phyloP scores from a whole-genome alignment of 2,113 vertebrate genomes.

The Microcebus tavaratra region DNA sequence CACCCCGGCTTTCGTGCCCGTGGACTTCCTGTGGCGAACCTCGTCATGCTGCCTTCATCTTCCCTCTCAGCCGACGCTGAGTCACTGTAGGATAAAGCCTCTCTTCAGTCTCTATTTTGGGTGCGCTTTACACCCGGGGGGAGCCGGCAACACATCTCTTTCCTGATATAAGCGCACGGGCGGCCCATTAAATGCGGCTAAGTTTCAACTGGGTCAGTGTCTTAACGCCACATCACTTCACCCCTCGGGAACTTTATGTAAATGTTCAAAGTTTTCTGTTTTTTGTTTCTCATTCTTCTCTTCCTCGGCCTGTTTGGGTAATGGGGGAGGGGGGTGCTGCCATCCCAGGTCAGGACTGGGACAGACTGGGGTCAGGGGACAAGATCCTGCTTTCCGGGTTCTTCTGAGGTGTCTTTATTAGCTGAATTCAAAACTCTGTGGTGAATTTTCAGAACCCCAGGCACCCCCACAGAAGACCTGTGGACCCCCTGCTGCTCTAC shows the following conservation, averaged over 20 bases:
- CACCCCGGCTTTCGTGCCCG: not conserved
- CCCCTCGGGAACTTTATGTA: not conserved
- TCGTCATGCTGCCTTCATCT: not conserved
- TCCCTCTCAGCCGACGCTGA: not conserved
- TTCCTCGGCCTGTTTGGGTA: not conserved
- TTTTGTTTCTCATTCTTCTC: not conserved
- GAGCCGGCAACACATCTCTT: slow-evolving; percentile 28
- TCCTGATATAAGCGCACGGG: not conserved
- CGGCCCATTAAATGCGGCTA: not conserved
- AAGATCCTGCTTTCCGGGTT: not conserved
- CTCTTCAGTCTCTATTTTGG: slow-evolving; percentile 37
- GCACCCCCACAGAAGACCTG: not conserved
- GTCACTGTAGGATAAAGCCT: slow-evolving; percentile 7
- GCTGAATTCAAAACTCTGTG: not conserved
- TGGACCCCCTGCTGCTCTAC: not conserved
- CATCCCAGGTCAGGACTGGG: not conserved
- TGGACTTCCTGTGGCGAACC: not conserved
- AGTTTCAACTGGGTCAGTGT: slow-evolving; percentile 23
- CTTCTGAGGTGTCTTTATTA: not conserved
- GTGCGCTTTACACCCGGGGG: not conserved
- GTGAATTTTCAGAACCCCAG: not conserved
- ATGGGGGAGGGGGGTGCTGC: not conserved
- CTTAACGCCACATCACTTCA: not conserved
- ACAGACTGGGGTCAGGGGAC: not conserved
- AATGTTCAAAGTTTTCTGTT: not conserved